phyloP scores from a whole-genome alignment of 1,140 invertebrate genomes.

The Fopius arisanus region DNA sequence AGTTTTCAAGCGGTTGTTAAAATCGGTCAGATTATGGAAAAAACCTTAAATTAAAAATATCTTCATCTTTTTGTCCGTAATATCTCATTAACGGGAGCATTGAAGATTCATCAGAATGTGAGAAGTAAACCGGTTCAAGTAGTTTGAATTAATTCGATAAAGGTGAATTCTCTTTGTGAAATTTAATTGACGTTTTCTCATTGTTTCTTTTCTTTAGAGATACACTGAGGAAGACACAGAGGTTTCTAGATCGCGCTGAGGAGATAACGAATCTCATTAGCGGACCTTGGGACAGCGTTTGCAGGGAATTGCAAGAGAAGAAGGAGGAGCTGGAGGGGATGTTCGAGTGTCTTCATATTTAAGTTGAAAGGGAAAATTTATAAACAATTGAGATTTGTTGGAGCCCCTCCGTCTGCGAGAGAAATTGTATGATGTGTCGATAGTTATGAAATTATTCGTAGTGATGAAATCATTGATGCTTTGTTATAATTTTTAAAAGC shows the following conservation, averaged over 20 bases:
- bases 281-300: conserved; percentile 52
- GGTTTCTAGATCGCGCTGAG: conserved; percentile 44
- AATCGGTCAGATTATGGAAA: too few species aligned
- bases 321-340: conserved; percentile 30
- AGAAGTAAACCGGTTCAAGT: background rate
- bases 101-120: background rate
- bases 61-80: too few species aligned
- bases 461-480: too few species aligned
- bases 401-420: too few species aligned
- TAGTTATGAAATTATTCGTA: too few species aligned
- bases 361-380: background rate
- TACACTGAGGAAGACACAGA: conserved; percentile 41
- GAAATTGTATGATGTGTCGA: too few species aligned
- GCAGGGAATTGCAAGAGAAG: conserved; percentile 47
- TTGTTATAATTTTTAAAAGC: too few species aligned
- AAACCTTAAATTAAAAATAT: too few species aligned
- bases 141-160: background rate
- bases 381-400: background rate
- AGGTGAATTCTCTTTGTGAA: background rate
- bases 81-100: too few species aligned
- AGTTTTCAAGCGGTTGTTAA: too few species aligned
- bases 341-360: background rate
- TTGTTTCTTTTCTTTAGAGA: conserved; percentile 43
- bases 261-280: conserved; percentile 50
- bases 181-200: conserved; percentile 19